Conservation (phyloP, 2,113 vertebrate genomes). For the Cricetomys ansorgei region DNA sequence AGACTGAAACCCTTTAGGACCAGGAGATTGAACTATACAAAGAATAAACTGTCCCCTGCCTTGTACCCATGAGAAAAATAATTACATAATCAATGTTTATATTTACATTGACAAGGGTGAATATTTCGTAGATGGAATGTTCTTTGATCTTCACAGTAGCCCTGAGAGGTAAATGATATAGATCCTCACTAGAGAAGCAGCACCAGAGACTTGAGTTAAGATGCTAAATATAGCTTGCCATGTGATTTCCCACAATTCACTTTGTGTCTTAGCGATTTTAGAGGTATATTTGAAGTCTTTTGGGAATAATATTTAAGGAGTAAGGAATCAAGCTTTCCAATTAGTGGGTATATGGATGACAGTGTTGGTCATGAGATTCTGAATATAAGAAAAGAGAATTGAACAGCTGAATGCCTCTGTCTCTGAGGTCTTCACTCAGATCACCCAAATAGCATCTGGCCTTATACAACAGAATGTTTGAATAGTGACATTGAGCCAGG, state of each 20-base stretch:
- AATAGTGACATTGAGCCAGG: not conserved
- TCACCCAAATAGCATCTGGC: not conserved
- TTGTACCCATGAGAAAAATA: too few relatives aligned
- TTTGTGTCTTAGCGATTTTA: slow-evolving; percentile 29
- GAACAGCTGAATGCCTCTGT: not conserved
- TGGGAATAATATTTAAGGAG: not conserved
- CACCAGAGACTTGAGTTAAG: not conserved
- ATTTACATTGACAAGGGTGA: too few relatives aligned
- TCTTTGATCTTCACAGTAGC: not conserved
- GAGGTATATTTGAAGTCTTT: not conserved
- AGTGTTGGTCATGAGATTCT: not conserved
- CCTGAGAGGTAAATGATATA: not conserved
- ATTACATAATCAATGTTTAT: too few relatives aligned
- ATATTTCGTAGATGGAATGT: not conserved
- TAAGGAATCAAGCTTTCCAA: not conserved
- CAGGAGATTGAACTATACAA: too few relatives aligned
- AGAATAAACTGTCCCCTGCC: too few relatives aligned
- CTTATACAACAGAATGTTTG: not conserved
- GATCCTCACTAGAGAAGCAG: not conserved
- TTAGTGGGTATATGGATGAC: not conserved
- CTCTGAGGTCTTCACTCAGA: not conserved
- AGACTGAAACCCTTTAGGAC: too few relatives aligned
- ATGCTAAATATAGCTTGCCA: not conserved
- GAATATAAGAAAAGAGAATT: not conserved
- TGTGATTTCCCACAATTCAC: not conserved